Percentiles rank a stretch among this genome's conserved stretches.
phyloP scores from a whole-genome alignment of 1,140 invertebrate genomes.

The Lepidurus couesii region DNA sequence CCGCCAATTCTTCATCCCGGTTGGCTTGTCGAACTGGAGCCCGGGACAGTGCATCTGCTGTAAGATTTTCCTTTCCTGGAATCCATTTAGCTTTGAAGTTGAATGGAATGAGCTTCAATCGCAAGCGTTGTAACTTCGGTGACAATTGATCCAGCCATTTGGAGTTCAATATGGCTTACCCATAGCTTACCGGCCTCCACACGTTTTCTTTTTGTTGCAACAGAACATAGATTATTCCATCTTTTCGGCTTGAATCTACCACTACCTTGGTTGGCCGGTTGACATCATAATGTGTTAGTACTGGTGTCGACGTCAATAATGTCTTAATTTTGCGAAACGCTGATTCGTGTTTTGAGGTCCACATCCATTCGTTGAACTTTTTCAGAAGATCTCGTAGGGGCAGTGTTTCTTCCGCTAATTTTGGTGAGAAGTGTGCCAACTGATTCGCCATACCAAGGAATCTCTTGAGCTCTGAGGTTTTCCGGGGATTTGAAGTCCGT shows the following conservation, averaged over 20 bases:
- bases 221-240: not conserved
- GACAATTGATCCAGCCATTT: too few relatives aligned
- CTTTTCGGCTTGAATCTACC: not conserved
- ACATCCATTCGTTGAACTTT: not conserved
- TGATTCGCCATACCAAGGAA: slow-evolving; percentile 42
- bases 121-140: too few relatives aligned
- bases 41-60: slow-evolving; percentile 42
- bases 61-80: too few relatives aligned
- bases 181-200: not conserved
- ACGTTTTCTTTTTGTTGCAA: not conserved
- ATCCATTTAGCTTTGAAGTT: too few relatives aligned
- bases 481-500: slow-evolving; percentile 40
- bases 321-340: not conserved
- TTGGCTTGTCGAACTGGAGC: slow-evolving; percentile 33
- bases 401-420: not conserved
- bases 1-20: slow-evolving; percentile 30
- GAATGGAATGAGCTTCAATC: not conserved
- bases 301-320: not conserved
- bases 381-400: slow-evolving; percentile 24
- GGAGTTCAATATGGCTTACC: not conserved
- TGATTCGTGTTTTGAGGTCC: not conserved
- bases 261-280: not conserved
- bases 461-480: slow-evolving; percentile 41
- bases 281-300: not conserved
- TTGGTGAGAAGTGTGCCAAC: not conserved